These are phyloP conservation scores for Avahi laniger DNA, from an alignment of 2,797 vertebrate genomes.

Conservation along the genomic window DNA sequence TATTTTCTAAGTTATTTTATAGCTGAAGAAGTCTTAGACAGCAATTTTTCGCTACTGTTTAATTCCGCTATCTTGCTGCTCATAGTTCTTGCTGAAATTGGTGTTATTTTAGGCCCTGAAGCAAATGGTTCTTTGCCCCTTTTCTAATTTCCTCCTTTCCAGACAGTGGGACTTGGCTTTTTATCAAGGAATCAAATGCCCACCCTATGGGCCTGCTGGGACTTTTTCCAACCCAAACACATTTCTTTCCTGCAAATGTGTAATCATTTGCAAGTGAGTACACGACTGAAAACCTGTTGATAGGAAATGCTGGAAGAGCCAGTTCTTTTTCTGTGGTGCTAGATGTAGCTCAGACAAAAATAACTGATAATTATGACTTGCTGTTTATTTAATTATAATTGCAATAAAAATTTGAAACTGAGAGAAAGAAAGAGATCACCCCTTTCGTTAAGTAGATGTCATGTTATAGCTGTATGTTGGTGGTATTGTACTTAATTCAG, in stretches of 20 bases:
- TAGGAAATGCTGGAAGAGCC: constrained; percentile 54
- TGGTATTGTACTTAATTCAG: not conserved
- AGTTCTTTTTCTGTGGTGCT: constrained; percentile 41
- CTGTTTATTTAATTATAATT: constrained; percentile 51
- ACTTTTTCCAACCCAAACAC: constrained; percentile 77
- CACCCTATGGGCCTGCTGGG: constrained; percentile 77
- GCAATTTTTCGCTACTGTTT: constrained; percentile 42
- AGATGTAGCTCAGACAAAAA: not conserved
- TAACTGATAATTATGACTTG: constrained; percentile 28
- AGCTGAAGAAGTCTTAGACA: not conserved
- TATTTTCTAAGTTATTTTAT: constrained; percentile 59
- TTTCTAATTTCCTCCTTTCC: constrained; percentile 56
- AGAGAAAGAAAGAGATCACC: not conserved
- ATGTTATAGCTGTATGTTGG: not conserved
- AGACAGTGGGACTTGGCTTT: constrained; percentile 72
- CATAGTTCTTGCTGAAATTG: constrained; percentile 50
- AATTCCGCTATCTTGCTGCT: constrained; percentile 52
- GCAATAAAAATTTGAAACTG: constrained; percentile 9
- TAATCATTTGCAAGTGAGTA: constrained; percentile 77
- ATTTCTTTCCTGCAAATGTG: constrained; percentile 70
- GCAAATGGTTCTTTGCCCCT: constrained; percentile 55
- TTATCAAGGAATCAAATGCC: constrained; percentile 73
- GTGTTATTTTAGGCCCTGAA: constrained; percentile 67
- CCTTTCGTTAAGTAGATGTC: not conserved
- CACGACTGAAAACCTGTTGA: constrained; percentile 47